Evolutionary conservation across 1,140 invertebrate species (phyloP).

Genomic region (Papilio helenus): DNA sequence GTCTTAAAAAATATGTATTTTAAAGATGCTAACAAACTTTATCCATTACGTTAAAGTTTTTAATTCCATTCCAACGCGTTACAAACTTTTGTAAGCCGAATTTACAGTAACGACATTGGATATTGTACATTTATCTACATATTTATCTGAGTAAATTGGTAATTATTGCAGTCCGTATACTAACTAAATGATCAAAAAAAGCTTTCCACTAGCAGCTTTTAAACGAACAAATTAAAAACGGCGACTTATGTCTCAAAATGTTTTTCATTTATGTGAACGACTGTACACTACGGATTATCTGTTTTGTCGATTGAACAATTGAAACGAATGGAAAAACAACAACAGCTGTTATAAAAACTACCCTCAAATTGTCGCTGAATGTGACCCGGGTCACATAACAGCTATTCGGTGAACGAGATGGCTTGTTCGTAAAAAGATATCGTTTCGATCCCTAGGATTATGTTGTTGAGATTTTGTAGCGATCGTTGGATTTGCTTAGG

Average conservation of each 20-base stretch:
- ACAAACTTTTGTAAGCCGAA: background rate
- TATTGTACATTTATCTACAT: no score
- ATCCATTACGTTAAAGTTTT: background rate
- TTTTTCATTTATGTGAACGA: background rate
- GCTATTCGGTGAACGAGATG: slow-evolving; percentile 14
- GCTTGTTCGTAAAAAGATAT: slow-evolving; percentile 20
- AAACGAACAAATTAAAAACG: no score
- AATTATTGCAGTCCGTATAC: no score
- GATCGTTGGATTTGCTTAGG: slow-evolving; percentile 8
- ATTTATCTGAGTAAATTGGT: no score
- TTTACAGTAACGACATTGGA: no score
- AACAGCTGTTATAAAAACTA: background rate
- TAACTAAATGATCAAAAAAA: no score
- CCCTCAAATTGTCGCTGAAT: slow-evolving; percentile 1
- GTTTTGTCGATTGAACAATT: background rate
- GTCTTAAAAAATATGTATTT: background rate
- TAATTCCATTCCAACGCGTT: background rate
- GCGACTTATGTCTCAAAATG: no score
- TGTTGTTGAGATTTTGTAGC: slow-evolving; percentile 29
- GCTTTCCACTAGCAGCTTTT: no score
- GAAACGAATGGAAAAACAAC: slow-evolving; percentile 4
- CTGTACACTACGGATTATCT: background rate
- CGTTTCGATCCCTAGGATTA: slow-evolving; percentile 1
- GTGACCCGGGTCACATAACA: slow-evolving; percentile 10
- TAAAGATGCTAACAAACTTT: background rate